phyloP scores from a whole-genome alignment of 2,797 vertebrate species.

The Eulemur coronatus region DNA sequence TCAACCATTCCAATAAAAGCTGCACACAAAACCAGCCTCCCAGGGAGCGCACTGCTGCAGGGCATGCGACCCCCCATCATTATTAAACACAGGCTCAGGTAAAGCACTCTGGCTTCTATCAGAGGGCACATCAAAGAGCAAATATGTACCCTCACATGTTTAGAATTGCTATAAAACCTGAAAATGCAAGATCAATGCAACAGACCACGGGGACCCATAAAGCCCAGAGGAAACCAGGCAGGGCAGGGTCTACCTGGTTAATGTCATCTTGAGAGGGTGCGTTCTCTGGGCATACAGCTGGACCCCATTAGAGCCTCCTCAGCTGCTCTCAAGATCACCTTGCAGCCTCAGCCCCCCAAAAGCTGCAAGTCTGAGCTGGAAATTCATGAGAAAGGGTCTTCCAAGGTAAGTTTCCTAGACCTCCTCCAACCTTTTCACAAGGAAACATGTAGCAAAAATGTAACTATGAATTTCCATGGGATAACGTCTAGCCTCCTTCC shows the following conservation, averaged over 20 bases:
- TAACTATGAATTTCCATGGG: slow-evolving; percentile 18
- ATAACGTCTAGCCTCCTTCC: background rate
- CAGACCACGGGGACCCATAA: slow-evolving; percentile 63
- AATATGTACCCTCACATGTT: slow-evolving; percentile 67
- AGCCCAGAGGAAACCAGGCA: slow-evolving; percentile 68
- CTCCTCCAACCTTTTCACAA: background rate
- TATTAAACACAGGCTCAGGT: slow-evolving; percentile 78
- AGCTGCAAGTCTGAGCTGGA: slow-evolving; percentile 8
- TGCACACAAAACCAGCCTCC: slow-evolving; percentile 5
- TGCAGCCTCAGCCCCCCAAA: background rate
- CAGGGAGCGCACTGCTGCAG: background rate
- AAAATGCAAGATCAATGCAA: slow-evolving; percentile 77
- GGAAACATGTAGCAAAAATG: slow-evolving; percentile 27
- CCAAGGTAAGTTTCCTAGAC: slow-evolving; percentile 42
- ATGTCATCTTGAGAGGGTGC: slow-evolving; percentile 36
- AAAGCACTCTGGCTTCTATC: slow-evolving; percentile 77
- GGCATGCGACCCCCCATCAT: slow-evolving; percentile 36
- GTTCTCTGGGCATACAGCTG: slow-evolving; percentile 64
- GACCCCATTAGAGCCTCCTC: slow-evolving; percentile 60
- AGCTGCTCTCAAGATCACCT: slow-evolving; percentile 59
- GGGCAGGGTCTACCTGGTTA: slow-evolving; percentile 52
- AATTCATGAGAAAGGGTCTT: slow-evolving; percentile 55
- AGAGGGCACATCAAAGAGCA: slow-evolving; percentile 78
- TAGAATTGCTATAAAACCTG: slow-evolving; percentile 76
- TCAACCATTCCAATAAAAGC: slow-evolving; percentile 49